phyloP scores from a whole-genome alignment of 2,113 vertebrate species.

The Promerops cafer region DNA sequence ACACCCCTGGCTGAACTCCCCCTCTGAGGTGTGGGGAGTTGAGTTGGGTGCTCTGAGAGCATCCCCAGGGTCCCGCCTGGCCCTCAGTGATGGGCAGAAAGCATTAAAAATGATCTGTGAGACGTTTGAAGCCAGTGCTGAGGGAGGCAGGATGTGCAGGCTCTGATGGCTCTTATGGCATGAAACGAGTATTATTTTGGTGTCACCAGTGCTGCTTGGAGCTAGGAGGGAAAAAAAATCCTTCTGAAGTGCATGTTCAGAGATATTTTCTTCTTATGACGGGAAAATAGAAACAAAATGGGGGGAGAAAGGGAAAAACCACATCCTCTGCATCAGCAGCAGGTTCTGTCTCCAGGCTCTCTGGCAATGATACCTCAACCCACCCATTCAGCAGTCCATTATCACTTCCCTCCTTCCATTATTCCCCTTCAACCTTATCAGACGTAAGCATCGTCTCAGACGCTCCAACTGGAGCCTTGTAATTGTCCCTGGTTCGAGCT shows the following conservation, averaged over 20 bases:
- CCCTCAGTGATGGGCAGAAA: not conserved
- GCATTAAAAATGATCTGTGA: not conserved
- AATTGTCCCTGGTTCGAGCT: conserved; percentile 79
- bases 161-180: not conserved
- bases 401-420: conserved; percentile 72
- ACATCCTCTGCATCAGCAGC: conserved; percentile 11
- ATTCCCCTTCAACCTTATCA: conserved; percentile 81
- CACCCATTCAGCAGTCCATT: conserved; percentile 75
- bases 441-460: conserved; percentile 71
- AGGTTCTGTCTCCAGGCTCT: conserved; percentile 71
- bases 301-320: not conserved
- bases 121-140: not conserved
- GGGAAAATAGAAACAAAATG: conserved; percentile 70
- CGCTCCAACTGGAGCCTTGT: conserved; percentile 74
- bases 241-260: conserved; percentile 56
- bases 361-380: conserved; percentile 65
- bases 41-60: not conserved
- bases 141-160: not conserved
- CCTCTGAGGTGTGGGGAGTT: not conserved
- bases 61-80: not conserved
- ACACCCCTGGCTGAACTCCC: not conserved
- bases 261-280: conserved; percentile 18
- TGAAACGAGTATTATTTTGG: not conserved
- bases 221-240: conserved; percentile 17
- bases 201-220: conserved; percentile 49